Base-by-base conservation (phyloP, 30 jellyfish, hydroid and myxozoan genomes). In the Sanderia malayensis region DNA sequence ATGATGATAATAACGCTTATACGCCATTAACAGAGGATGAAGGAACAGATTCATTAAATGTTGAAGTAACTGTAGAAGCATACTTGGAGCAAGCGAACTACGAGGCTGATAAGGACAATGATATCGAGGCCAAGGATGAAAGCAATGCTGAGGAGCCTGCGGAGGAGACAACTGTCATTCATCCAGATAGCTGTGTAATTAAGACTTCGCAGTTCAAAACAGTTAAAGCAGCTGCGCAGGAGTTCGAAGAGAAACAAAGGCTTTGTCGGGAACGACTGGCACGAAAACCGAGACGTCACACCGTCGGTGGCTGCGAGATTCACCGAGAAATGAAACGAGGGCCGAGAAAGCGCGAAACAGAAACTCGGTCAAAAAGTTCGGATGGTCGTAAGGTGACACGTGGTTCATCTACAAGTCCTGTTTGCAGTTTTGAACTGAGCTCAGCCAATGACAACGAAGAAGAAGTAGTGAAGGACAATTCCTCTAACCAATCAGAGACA, bases 211-310 rank as follows among this genome's bases (percentile, higher is more conserved):
- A 71, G 29, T 71, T 82, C 32, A 58, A 46, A 20, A 71, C 86
- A 8, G 94, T 82, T 19, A 72, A 82, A 46, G 94, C 71, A 10
- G 41, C 87, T 19, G 74, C 74, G 32, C 53, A 82, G 81, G 49
- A 49, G 31, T 24, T 70, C n/a, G 94, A 82, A 64, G 74, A 61
- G 19, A 61, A 21, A 29, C 31, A 44, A 45, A 63, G 26, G 11
- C 49, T 65, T 26, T 75, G 66, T 18, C 69, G 80, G n/a, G 59
- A 19, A 10, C 83, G 87, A 6, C 19, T 58, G 18, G 29, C 72
- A 20, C 86, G 94, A 34, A 70, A 72, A 55, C 87, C 83, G n/a
- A 74, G 94, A 8, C 71, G 94, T 44, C 84, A 73, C 46, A 82
- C 94, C 17, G 83, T 82, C 24, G 94, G 86, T 4, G 67, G 44